These are phyloP conservation scores for Phengaris arion DNA, from an alignment of 2,888 invertebrate genomes.

Conservation along the genomic window DNA sequence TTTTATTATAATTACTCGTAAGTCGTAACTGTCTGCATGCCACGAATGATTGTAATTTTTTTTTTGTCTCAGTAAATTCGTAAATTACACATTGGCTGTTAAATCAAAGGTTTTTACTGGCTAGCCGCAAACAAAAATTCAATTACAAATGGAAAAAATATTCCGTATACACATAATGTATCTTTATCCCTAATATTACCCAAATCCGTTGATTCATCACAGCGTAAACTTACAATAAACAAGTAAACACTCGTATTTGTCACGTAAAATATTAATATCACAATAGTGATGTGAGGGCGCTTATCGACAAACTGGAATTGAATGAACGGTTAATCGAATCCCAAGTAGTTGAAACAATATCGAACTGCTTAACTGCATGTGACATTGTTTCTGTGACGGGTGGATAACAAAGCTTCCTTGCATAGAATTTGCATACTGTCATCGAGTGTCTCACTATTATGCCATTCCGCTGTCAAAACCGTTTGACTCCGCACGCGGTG, in stretches of 20 bases:
- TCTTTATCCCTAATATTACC: background rate
- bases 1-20: background rate
- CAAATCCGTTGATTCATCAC: conserved; percentile 9
- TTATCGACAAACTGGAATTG: background rate
- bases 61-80: no score
- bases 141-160: background rate
- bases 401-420: conserved; percentile 33
- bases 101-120: background rate
- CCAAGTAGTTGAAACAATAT: conserved; percentile 38
- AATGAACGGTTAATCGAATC: conserved; percentile 4
- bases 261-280: background rate
- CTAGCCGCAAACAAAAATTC: conserved; percentile 5
- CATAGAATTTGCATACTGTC: conserved; percentile 40
- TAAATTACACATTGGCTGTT: background rate
- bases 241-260: conserved; percentile 19
- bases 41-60: background rate
- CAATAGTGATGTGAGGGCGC: background rate
- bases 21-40: background rate
- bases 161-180: background rate
- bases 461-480: conserved; percentile 45
- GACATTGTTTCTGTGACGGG: conserved; percentile 33
- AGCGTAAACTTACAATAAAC: conserved; percentile 6
- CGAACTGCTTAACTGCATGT: conserved; percentile 30
- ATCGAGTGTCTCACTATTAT: conserved; percentile 42
- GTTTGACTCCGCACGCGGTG: conserved; percentile 41